Base-by-base conservation (phyloP, 1,140 invertebrate species). In the Drosophila hydei region DNA sequence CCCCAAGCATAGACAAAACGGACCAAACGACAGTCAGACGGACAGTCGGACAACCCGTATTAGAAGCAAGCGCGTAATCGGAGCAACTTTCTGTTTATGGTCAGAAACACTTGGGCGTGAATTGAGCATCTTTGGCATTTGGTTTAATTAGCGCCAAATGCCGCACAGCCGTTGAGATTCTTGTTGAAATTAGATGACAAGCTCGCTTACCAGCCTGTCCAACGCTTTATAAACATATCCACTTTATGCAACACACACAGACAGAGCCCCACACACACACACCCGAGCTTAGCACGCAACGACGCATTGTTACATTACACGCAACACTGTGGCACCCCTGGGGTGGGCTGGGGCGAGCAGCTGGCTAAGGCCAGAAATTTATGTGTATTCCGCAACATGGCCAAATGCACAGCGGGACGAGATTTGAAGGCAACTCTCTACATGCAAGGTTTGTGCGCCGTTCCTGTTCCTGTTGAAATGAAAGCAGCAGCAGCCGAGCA, bases 121-220 rank as follows among this genome's bases (percentile, higher is more conserved):
- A 90, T 87, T 83, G 87, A 87, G 79, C 69, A 83, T 83, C 83
- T 83, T 83, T 84, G 83, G 83, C 78, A 88, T 89, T 88, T 78
- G 65, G 65, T 79, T 87, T 88, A 88, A 88, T 88, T 88, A 88
- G 72, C 74, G 23, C 16, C 68, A 61, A 79, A 88, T 88, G 72
- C 75, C 75, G 47, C 68, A 61, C 45, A 74, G 69, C 59, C 56
- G 60, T 47, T 62, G 59, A 76, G 62, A 76, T 79, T 85, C 79
- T 76, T 62, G 68, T 69, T 56, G 56, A 61, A 73, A 69, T 73
- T 73, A 69, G 65, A 69, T 61, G 64, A 73, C 69, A 72, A 51
- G 27, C 30, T 52, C 30, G 58, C 14, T 54, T 47, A 27, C 8
- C 58, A 21, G 58, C 18, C 18, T 36, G 43, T 60, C 43, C 42